Percentiles rank a stretch among this genome's conserved stretches.
Conservation (phyloP, 2,797 vertebrate species). For the Pseudopleuronectes americanus region DNA sequence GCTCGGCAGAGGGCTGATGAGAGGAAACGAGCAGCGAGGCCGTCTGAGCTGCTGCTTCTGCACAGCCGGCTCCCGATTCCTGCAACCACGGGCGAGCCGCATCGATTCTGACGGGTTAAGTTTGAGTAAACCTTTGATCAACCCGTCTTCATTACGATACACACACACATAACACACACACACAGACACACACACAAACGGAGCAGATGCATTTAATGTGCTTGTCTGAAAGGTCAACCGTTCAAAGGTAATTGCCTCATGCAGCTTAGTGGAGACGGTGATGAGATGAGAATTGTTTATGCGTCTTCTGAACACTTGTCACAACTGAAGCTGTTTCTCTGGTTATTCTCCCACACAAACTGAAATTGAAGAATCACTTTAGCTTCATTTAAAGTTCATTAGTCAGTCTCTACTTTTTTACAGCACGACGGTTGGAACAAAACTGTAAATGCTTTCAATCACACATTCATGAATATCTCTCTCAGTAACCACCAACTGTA, state of each 20-base stretch:
- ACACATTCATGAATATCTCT: background rate
- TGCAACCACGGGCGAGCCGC: slow-evolving; percentile 3
- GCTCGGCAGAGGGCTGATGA: slow-evolving; percentile 66
- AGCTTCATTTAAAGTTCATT: slow-evolving; percentile 27
- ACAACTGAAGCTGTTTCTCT: slow-evolving; percentile 49
- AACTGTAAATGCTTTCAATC: background rate
- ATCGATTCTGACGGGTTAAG: slow-evolving; percentile 28
- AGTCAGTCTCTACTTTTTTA: background rate
- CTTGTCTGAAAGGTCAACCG: slow-evolving; percentile 72
- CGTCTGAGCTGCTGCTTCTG: slow-evolving; percentile 34
- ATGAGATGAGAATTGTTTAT: slow-evolving; percentile 75
- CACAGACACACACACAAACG: no score
- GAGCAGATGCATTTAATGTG: slow-evolving; percentile 71
- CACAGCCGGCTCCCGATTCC: slow-evolving; percentile 35
- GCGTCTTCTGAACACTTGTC: slow-evolving; percentile 64
- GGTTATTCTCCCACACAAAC: slow-evolving; percentile 22
- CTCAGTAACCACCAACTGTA: background rate
- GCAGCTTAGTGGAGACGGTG: slow-evolving; percentile 64
- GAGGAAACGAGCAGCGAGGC: slow-evolving; percentile 53
- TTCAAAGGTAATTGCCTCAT: slow-evolving; percentile 70
- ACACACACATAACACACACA: slow-evolving; percentile 37
- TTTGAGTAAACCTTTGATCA: slow-evolving; percentile 21
- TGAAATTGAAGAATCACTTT: slow-evolving; percentile 57
- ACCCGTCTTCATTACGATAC: background rate
- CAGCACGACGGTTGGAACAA: no score